phyloP scores from a whole-genome alignment of 1,140 invertebrate species.

The Laupala kohalensis region DNA sequence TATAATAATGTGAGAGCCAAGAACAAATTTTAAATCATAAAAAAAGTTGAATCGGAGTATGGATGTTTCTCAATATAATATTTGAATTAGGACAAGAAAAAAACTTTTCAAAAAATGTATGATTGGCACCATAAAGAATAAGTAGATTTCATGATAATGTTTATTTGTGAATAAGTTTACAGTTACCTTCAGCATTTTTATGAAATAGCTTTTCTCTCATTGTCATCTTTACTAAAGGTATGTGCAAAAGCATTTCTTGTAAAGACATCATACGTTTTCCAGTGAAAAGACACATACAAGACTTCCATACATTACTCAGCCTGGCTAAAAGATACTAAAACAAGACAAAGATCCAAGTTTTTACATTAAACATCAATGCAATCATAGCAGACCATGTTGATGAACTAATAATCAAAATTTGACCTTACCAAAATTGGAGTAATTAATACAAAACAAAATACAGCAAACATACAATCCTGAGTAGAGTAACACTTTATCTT shows the following conservation, averaged over 20 bases:
- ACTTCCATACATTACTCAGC: not conserved
- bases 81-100: no score
- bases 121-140: no score
- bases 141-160: not conserved
- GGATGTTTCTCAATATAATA: no score
- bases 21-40: no score
- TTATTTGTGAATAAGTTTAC: not conserved
- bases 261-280: not conserved
- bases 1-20: no score
- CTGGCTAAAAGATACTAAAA: not conserved
- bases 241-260: constrained; percentile 4
- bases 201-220: constrained; percentile 19
- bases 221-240: constrained; percentile 20
- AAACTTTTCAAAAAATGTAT: no score
- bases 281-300: not conserved
- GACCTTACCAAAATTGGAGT: not conserved
- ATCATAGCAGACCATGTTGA: not conserved
- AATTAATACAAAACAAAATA: not conserved
- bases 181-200: constrained; percentile 10
- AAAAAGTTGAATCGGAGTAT: no score
- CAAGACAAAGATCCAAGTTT: not conserved
- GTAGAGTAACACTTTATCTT: not conserved
- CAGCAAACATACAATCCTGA: not conserved
- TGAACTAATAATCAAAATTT: not conserved
- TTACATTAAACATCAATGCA: no score